These are phyloP conservation scores for Danio aesculapii DNA, from an alignment of 2,797 vertebrate species.

Conservation along the genomic window DNA sequence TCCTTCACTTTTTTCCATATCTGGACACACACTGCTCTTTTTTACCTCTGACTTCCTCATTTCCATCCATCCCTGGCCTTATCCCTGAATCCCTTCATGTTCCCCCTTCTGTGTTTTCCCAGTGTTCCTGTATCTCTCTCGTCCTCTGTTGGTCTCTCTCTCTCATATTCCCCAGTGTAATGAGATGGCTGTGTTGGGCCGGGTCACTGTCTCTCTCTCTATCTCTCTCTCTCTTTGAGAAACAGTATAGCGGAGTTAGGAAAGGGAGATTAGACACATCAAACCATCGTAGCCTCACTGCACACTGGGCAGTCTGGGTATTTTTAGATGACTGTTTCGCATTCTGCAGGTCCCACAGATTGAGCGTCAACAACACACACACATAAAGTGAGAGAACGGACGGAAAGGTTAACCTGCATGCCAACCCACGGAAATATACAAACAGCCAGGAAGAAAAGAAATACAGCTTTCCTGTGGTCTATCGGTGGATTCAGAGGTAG, in stretches of 20 bases:
- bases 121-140: slow-evolving; percentile 19
- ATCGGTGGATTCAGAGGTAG: slow-evolving; percentile 26
- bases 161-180: slow-evolving; percentile 61
- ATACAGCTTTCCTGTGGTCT: slow-evolving; percentile 12
- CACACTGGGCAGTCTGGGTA: slow-evolving; percentile 57
- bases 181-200: slow-evolving; percentile 51
- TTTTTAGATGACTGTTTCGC: slow-evolving; percentile 62
- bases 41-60: slow-evolving; percentile 47
- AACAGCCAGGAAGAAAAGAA: slow-evolving; percentile 23
- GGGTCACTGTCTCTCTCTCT: slow-evolving; percentile 51
- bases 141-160: slow-evolving; percentile 46
- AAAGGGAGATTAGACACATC: slow-evolving; percentile 60
- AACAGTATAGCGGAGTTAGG: slow-evolving; percentile 47
- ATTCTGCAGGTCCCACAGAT: slow-evolving; percentile 48
- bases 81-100: slow-evolving; percentile 45
- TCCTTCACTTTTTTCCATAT: slow-evolving; percentile 18
- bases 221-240: slow-evolving; percentile 45
- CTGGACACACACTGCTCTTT: slow-evolving; percentile 20
- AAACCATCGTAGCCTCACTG: slow-evolving; percentile 53
- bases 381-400: slow-evolving; percentile 4
- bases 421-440: slow-evolving; percentile 44
- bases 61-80: slow-evolving; percentile 48
- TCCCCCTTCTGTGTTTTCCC: slow-evolving; percentile 14
- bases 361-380: slow-evolving; percentile 8
- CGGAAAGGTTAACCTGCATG: slow-evolving; percentile 49